Evolutionary conservation across 2,113 vertebrate species (phyloP), one percentile per base, ranked within the genome.

Genomic region (Collichthys lucidus): DNA sequence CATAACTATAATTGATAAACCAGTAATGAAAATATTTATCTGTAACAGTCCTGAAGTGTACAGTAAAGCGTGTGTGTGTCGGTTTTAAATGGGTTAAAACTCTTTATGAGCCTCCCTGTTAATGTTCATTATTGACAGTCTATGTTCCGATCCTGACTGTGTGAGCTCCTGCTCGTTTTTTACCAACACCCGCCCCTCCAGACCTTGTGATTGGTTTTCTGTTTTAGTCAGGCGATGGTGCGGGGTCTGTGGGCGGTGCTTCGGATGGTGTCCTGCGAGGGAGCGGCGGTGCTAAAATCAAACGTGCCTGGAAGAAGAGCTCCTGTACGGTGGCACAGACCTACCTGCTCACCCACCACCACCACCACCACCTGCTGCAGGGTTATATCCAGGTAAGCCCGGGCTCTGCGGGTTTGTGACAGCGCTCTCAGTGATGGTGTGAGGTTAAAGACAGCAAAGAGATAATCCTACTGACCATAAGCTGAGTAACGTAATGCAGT

Each of bases 211-310:
- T 95, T 95, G 94, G 95, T 82, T 60, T 71, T 67, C 10, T 69
- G 40, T 29, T 66, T 55, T 11, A 59, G 83, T 94, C 91, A 92
- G 86, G 82, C 84, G 79, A 95, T 95, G 94, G 93, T 69, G 90
- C 88, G 92, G 82, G 35, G 42, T 0, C 4, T 94, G 74, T 89
- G 94, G 94, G 94, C 89, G 92, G 93, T 56, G 85, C 90, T 94
- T 0, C 89, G 90, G 68, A 55, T 68, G 77, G 83, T 85, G 71
- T 77, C 79, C 72, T 40, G 52, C 3, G 56, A 85, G 49, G 76
- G 82, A 24, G 69, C 35, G 0, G 1, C 78, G 1, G 79, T 53
- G 35, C 49, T 77, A 9, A 95, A 89, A 80, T 22, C 86, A 79
- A 86, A 63, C 53, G 8, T 46, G 72, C 86, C 77, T 50, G 52